Base-by-base conservation (phyloP, 1,140 invertebrate genomes). In the Homalodisca vitripennis region DNA sequence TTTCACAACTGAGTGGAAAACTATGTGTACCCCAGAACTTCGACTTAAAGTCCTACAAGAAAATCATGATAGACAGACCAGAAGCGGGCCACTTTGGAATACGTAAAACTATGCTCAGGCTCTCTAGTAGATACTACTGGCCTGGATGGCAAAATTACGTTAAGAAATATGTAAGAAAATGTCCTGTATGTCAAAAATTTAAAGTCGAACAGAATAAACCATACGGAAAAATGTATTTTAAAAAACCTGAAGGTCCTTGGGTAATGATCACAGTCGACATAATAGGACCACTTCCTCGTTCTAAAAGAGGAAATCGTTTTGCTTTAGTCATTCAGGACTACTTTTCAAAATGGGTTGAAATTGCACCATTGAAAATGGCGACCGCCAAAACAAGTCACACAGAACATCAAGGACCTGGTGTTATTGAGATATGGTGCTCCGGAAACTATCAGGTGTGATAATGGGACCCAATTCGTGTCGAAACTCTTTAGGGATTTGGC, bases 281-380 rank as follows among this genome's bases (percentile, higher is more conserved):
- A 0, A 75, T 83, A 66, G 80, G 80, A 24, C 80, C 79, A 0
- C 74, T 81, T 27, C 80, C 81, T 0, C 41, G 71, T 0, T 78
- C 75, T 1, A 60, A 57, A 2, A 74, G 74, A 41, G 77, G 79
- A 71, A 75, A 79, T 53, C 26, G 46, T 47, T 77, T 74, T 73
- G 41, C 82, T 1, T 65, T 82, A 3, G 79, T 82, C 0, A 67
- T 79, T 1, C 76, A 74, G 0, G 80, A 81, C 67, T 73, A 77
- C 29, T 79, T 81, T 63, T 78, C 77, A 0, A 80, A 80, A 60
- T 80, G 74, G 53, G 74, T 80, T 1, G 77, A 80, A 63, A 34
- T 79, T 14, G 75, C 76, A 31, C 51, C 79, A 1, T 17, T 67
- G n/a, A 67, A 51, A 32, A 51, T 6, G 3, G 66, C 66, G 14